Evolutionary conservation across 1,140 invertebrate genomes (phyloP).

Genomic region (Trichonephila inaurata): DNA sequence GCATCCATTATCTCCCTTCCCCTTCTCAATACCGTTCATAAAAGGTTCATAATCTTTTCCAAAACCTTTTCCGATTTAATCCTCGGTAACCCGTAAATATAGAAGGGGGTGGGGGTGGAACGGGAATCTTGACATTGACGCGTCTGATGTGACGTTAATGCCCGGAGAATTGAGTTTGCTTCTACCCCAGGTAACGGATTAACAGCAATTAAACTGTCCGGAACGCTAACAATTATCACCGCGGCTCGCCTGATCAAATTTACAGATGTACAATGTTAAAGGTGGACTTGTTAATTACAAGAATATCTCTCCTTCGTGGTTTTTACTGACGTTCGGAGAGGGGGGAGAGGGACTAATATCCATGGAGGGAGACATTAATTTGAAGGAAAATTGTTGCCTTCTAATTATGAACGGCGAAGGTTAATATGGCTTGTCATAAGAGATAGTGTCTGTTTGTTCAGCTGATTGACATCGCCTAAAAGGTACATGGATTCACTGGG

Average conservation of each 20-base stretch:
- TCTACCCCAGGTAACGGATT: conserved; percentile 70
- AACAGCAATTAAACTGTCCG: conserved; percentile 76
- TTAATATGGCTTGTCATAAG: conserved; percentile 72
- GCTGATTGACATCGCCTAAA: conserved; percentile 66
- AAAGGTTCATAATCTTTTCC: neutral
- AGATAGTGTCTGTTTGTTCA: conserved; percentile 49
- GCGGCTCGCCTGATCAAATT: conserved; percentile 71
- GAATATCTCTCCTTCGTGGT: conserved; percentile 46
- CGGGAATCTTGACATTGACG: conserved; percentile 60
- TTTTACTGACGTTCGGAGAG: neutral
- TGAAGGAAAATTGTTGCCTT: conserved; percentile 74
- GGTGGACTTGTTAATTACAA: conserved; percentile 63
- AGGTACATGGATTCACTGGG: conserved; percentile 49
- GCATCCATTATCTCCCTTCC: neutral
- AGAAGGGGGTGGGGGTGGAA: neutral
- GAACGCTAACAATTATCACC: conserved; percentile 69
- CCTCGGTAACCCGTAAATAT: neutral
- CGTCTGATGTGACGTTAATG: conserved; percentile 70
- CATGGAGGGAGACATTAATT: conserved; percentile 62
- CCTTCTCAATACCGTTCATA: neutral
- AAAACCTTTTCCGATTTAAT: conserved; percentile 26
- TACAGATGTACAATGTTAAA: conserved; percentile 65
- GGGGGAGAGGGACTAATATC: conserved; percentile 19
- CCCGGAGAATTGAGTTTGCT: conserved; percentile 63
- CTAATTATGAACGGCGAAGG: conserved; percentile 67